These are phyloP conservation scores for Sebastes jordani DNA, from an alignment of 2,797 vertebrate genomes.

Conservation along the genomic window DNA sequence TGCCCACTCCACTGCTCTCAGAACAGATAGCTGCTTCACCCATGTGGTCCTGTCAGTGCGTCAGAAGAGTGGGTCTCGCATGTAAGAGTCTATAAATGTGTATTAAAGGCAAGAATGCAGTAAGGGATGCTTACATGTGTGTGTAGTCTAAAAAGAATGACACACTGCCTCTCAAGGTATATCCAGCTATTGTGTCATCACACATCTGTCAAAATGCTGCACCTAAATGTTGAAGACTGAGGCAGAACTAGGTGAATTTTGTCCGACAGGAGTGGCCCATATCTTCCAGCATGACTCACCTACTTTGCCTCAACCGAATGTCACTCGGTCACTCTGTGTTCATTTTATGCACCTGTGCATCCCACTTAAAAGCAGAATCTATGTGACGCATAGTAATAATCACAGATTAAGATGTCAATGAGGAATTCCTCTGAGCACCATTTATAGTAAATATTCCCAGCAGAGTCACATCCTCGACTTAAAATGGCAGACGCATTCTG, in stretches of 20 bases:
- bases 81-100: conserved; percentile 3
- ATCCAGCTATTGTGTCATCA: background rate
- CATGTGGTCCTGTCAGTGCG: conserved; percentile 27
- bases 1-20: conserved; percentile 44
- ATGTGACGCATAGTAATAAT: background rate
- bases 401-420: conserved; percentile 2
- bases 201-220: background rate
- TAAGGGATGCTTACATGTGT: background rate
- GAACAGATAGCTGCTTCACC: conserved; percentile 33
- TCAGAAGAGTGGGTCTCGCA: conserved; percentile 28
- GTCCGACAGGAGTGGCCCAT: background rate
- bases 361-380: background rate
- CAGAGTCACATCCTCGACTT: conserved; percentile 36
- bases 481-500: conserved; percentile 69
- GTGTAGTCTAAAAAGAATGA: background rate
- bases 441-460: conserved; percentile 45
- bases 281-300: conserved; percentile 23
- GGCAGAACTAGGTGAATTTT: background rate
- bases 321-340: background rate
- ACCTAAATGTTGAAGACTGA: background rate
- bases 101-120: background rate
- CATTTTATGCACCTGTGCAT: background rate
- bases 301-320: background rate
- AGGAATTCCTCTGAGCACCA: conserved; percentile 15
- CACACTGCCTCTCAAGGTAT: background rate